A percentile compares a stretch with the other conserved stretches of the same genome.
Evolutionary conservation across 2,113 vertebrate species (phyloP).

Genomic region (Corapipo altera): DNA sequence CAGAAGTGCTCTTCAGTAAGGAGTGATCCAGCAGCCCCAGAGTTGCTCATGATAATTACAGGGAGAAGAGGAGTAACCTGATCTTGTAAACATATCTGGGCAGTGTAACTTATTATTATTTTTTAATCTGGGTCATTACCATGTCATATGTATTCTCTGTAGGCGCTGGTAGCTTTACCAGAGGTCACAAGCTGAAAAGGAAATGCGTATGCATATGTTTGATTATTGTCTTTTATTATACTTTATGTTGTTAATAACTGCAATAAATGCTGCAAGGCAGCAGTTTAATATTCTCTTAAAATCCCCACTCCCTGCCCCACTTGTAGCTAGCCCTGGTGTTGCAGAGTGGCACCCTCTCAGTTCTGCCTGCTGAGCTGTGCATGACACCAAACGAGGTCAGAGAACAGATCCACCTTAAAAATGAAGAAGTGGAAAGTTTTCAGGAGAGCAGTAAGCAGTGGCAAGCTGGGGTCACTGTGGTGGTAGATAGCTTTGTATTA

Average conservation of each 20-base stretch:
- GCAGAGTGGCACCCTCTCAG: not conserved
- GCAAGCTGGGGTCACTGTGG: not conserved
- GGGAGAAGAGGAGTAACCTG: slow-evolving; percentile 40
- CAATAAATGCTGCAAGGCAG: slow-evolving; percentile 1
- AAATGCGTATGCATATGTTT: not conserved
- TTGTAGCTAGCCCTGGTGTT: rapidly evolving
- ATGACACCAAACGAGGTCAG: not conserved
- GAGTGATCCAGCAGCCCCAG: slow-evolving; percentile 3
- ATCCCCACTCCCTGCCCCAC: not conserved
- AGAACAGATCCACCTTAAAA: not conserved
- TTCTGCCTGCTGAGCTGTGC: rapidly evolving
- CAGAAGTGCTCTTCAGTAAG: not conserved
- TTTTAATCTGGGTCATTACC: slow-evolving; percentile 64
- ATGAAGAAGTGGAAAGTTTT: not conserved
- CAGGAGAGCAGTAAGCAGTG: not conserved
- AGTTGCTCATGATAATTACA: slow-evolving; percentile 37
- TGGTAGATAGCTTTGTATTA: not conserved
- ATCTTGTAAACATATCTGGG: slow-evolving; percentile 41
- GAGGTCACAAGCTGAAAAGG: not conserved
- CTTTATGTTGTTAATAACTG: not conserved
- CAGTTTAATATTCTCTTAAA: not conserved
- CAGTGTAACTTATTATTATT: slow-evolving; percentile 52
- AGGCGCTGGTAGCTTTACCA: not conserved
- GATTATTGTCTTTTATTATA: not conserved
- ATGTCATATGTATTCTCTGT: slow-evolving; percentile 16